Conservation (phyloP, 2,797 vertebrate species). For the Megalops cyprinoides region DNA sequence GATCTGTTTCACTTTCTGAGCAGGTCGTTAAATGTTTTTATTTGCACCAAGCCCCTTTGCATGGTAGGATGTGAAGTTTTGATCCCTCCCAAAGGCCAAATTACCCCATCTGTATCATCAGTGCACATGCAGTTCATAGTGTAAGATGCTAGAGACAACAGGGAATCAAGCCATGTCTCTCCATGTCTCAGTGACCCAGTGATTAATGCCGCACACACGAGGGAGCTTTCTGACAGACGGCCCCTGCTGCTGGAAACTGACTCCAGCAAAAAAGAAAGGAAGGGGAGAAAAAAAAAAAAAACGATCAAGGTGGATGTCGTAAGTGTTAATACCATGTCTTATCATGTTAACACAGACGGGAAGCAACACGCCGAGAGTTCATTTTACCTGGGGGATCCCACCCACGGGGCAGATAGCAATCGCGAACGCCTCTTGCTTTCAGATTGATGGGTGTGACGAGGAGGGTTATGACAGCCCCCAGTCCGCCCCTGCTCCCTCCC, state of each 20-base stretch:
- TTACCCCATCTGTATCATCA: not conserved
- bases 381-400: not conserved
- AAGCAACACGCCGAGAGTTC: conserved; percentile 42
- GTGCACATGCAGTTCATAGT: not conserved
- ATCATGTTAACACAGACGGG: conserved; percentile 43
- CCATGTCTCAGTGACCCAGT: conserved; percentile 29
- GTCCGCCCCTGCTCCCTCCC: not conserved
- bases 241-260: conserved; percentile 32
- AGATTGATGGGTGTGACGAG: not conserved
- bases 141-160: not conserved
- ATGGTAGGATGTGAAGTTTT: not conserved
- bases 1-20: not conserved
- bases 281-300: conserved; percentile 24
- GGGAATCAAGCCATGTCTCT: conserved; percentile 15
- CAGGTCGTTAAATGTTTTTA: not conserved
- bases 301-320: conserved; percentile 35
- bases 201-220: conserved; percentile 40
- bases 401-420: not conserved
- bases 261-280: not conserved
- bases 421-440: not conserved
- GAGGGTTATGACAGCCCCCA: not conserved
- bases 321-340: conserved; percentile 48
- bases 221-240: conserved; percentile 40
- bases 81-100: not conserved
- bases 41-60: not conserved